Evolutionary conservation across 2,797 vertebrate species (phyloP).

Genomic region (Takifugu rubripes): DNA sequence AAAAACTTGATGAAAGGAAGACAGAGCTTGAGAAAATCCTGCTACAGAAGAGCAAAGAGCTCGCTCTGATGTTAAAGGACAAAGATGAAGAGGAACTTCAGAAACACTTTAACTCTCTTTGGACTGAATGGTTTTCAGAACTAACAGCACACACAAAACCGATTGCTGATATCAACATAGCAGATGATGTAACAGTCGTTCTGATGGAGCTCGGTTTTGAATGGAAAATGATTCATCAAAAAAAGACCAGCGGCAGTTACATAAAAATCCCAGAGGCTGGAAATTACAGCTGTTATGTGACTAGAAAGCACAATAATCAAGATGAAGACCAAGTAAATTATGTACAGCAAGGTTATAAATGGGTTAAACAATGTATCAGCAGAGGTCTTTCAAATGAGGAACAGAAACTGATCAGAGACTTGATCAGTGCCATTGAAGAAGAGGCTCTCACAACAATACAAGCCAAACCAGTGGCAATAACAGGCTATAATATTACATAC

Average conservation of each 20-base stretch:
- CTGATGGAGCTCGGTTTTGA: slow-evolving; percentile 10
- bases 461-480: slow-evolving; percentile 23
- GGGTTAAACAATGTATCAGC: background rate
- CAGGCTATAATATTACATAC: slow-evolving; percentile 25
- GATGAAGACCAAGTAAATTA: background rate
- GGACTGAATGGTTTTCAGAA: background rate
- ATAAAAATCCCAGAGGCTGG: background rate
- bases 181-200: accelerated
- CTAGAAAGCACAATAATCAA: background rate
- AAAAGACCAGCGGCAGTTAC: background rate
- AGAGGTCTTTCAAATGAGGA: background rate
- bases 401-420: background rate
- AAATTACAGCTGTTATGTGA: slow-evolving; percentile 1
- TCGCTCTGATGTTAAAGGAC: slow-evolving; percentile 19
- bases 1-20: slow-evolving; percentile 25
- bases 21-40: slow-evolving; percentile 12
- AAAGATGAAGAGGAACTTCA: slow-evolving; percentile 7
- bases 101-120: slow-evolving; percentile 9
- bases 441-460: accelerated
- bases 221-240: background rate
- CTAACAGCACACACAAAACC: slow-evolving; percentile 15
- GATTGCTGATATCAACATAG: slow-evolving; percentile 11
- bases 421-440: background rate
- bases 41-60: slow-evolving; percentile 28
- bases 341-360: background rate